Evolutionary conservation across 2,113 vertebrate genomes (phyloP).

Genomic region (Nannospalax galili): DNA sequence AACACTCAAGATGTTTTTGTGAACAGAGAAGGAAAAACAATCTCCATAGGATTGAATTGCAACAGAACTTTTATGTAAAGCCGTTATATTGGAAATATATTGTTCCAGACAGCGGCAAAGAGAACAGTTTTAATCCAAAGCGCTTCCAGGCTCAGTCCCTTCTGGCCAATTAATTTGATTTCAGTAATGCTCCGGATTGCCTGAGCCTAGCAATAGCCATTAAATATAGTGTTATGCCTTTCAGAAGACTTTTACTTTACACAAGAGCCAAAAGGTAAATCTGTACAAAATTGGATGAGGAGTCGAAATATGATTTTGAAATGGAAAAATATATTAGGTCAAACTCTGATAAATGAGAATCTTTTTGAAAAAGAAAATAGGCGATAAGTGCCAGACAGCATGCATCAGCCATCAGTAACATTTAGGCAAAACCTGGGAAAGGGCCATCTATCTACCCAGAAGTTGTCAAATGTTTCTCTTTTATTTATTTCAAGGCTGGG

Average conservation of each 20-base stretch:
- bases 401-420: slow-evolving; percentile 1
- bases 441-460: background rate
- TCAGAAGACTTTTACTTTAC: slow-evolving; percentile 78
- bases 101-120: slow-evolving; percentile 49
- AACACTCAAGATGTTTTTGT: slow-evolving; percentile 61
- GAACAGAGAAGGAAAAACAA: slow-evolving; percentile 26
- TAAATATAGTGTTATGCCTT: slow-evolving; percentile 15
- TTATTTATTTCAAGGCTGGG: slow-evolving; percentile 3
- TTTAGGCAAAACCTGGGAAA: slow-evolving; percentile 24
- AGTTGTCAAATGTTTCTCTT: slow-evolving; percentile 23
- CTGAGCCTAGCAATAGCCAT: slow-evolving; percentile 45
- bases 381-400: background rate
- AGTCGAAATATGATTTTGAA: slow-evolving; percentile 66
- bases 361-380: background rate
- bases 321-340: slow-evolving; percentile 58
- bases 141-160: slow-evolving; percentile 46
- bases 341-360: slow-evolving; percentile 57
- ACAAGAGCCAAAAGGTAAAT: slow-evolving; percentile 68
- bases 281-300: slow-evolving; percentile 73
- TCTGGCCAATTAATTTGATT: slow-evolving; percentile 75
- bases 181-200: slow-evolving; percentile 59
- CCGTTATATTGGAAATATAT: slow-evolving; percentile 74
- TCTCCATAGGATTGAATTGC: slow-evolving; percentile 41
- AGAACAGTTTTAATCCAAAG: slow-evolving; percentile 72
- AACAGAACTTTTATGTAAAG: slow-evolving; percentile 58